Base-by-base conservation (phyloP, 2,113 vertebrate species). In the Zapus hudsonius region DNA sequence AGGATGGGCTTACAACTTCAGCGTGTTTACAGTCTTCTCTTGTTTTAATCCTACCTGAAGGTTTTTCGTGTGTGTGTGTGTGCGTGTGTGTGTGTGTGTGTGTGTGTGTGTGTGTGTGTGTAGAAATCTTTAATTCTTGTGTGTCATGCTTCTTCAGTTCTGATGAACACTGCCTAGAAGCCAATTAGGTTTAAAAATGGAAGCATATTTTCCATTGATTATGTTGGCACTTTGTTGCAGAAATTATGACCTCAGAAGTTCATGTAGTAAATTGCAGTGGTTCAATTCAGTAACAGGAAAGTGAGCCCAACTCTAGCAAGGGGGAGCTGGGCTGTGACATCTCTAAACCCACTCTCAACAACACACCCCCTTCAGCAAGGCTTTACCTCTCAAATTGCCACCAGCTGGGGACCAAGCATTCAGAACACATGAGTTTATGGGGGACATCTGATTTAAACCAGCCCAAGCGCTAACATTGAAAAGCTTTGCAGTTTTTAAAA, bases 41-140 rank as follows among this genome's bases (percentile, higher is more conserved):
- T 74, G 22, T 66, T 72, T 95, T 92, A 95, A 85, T 88, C n/a
- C 40, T 76, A 76, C 22, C 64, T 93, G 44, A 92, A 47, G 42
- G 64, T 11, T 67, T 33, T 64, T n/a, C n/a, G n/a, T n/a, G n/a
- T n/a, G n/a, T n/a, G n/a, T n/a, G n/a, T n/a, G n/a, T n/a, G n/a
- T n/a, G n/a, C n/a, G n/a, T n/a, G n/a, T n/a, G n/a, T n/a, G n/a
- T n/a, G n/a, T n/a, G n/a, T n/a, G n/a, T n/a, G n/a, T n/a, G n/a
- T n/a, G n/a, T n/a, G n/a, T n/a, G n/a, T n/a, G n/a, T n/a, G n/a
- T n/a, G n/a, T n/a, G n/a, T n/a, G n/a, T n/a, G n/a, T n/a, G n/a
- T n/a, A n/a, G n/a, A n/a, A n/a, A n/a, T n/a, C n/a, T 73, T 23
- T 73, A 80, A 89, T 92, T 90, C 57, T 84, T 8, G 0, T 84